A percentile compares a stretch with the other conserved stretches of the same genome.
phyloP scores from a whole-genome alignment of 2,797 vertebrate species.

The Sitta carolinensis region DNA sequence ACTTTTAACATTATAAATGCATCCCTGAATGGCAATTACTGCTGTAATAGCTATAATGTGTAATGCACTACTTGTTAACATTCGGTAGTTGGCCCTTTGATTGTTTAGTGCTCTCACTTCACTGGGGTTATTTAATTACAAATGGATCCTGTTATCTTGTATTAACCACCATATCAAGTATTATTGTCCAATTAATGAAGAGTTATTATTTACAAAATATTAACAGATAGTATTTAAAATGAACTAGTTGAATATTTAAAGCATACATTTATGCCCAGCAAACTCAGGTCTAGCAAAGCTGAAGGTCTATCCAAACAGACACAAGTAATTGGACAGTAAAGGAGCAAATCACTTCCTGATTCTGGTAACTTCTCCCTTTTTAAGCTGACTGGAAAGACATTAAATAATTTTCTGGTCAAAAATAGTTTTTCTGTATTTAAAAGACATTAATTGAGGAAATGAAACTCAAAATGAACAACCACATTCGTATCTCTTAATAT shows the following conservation, averaged over 20 bases:
- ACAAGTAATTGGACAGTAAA: not conserved
- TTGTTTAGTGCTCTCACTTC: slow-evolving; percentile 23
- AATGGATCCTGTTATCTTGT: slow-evolving; percentile 24
- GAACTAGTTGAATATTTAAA: not conserved
- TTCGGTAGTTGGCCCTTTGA: slow-evolving; percentile 21
- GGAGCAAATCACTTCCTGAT: not conserved
- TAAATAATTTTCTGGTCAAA: not conserved
- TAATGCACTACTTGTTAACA: not conserved
- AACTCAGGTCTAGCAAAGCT: not conserved
- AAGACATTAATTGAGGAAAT: not conserved
- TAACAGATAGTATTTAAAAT: not conserved
- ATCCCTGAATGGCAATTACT: slow-evolving; percentile 34
- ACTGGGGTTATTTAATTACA: slow-evolving; percentile 54
- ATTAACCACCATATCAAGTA: slow-evolving; percentile 32
- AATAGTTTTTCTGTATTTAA: not conserved
- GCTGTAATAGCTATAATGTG: slow-evolving; percentile 5
- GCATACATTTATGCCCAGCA: not conserved
- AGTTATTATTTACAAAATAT: slow-evolving; percentile 10
- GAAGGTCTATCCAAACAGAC: not conserved
- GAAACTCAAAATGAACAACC: not conserved
- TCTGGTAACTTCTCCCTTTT: not conserved
- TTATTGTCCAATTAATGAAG: slow-evolving; percentile 43
- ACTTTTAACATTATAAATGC: not conserved
- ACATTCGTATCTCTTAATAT: not conserved
- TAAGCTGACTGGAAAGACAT: not conserved